Evolutionary conservation across 2,797 vertebrate species (phyloP).

Genomic region (Brotogeris chrysoptera): DNA sequence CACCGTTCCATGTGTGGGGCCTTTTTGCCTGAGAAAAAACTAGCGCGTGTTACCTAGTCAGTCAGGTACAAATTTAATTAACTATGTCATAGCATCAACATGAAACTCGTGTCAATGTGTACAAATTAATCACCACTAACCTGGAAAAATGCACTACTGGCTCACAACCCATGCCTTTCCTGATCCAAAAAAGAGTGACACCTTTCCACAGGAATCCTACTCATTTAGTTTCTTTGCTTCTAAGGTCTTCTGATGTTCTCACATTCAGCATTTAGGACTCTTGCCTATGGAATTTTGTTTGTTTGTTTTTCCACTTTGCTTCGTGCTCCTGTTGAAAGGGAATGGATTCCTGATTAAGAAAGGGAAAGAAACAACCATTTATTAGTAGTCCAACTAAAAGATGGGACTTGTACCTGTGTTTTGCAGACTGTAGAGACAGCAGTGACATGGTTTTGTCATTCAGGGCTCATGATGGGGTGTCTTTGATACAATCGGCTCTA

Average conservation of each 20-base stretch:
- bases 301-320: background rate
- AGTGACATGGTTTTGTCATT: background rate
- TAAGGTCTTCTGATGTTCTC: background rate
- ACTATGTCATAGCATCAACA: background rate
- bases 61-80: background rate
- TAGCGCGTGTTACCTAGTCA: background rate
- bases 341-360: background rate
- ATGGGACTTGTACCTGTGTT: accelerated
- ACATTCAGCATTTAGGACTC: background rate
- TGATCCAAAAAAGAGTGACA: background rate
- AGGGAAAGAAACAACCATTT: background rate
- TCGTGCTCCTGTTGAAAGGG: background rate
- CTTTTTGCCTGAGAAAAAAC: background rate
- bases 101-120: background rate
- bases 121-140: background rate
- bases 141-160: background rate
- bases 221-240: background rate
- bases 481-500: background rate
- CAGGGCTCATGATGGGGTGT: background rate
- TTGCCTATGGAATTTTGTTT: background rate
- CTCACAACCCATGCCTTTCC: background rate
- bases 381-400: background rate
- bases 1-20: background rate
- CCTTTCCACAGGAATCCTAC: background rate
- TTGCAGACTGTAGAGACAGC: background rate